Evolutionary conservation across 1,140 invertebrate genomes (phyloP).

Genomic region (Chironomus tepperi): DNA sequence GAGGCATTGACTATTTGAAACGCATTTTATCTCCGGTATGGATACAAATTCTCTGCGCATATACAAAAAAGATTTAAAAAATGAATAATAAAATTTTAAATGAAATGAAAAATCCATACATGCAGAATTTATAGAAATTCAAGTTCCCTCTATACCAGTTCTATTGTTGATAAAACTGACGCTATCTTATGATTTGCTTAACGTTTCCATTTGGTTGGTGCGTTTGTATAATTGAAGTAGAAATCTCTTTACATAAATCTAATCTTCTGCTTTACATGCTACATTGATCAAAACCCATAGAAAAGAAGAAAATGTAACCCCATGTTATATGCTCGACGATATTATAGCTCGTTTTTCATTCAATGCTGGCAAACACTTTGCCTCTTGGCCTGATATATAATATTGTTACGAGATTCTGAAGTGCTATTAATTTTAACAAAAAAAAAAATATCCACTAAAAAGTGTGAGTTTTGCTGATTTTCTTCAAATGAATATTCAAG

Average conservation of each 20-base stretch:
- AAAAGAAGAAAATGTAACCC: background rate
- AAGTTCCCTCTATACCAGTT: background rate
- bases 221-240: background rate
- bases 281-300: slow-evolving; percentile 16
- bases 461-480: too few species aligned
- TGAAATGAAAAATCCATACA: too few species aligned
- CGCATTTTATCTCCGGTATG: too few species aligned
- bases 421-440: background rate
- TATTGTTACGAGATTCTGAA: background rate
- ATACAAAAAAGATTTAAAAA: too few species aligned
- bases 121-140: too few species aligned
- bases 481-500: too few species aligned
- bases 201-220: background rate
- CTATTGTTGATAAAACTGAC: background rate
- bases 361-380: background rate
- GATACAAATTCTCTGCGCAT: too few species aligned
- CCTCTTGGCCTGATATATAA: too few species aligned
- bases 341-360: background rate
- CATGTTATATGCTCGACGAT: background rate
- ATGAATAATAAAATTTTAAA: too few species aligned
- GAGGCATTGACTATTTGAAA: too few species aligned
- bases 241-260: slow-evolving; percentile 21
- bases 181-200: background rate
- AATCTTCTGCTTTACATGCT: slow-evolving; percentile 19
- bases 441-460: too few species aligned